phyloP scores from a whole-genome alignment of 2,888 invertebrate species.

The Drosophila affinis region DNA sequence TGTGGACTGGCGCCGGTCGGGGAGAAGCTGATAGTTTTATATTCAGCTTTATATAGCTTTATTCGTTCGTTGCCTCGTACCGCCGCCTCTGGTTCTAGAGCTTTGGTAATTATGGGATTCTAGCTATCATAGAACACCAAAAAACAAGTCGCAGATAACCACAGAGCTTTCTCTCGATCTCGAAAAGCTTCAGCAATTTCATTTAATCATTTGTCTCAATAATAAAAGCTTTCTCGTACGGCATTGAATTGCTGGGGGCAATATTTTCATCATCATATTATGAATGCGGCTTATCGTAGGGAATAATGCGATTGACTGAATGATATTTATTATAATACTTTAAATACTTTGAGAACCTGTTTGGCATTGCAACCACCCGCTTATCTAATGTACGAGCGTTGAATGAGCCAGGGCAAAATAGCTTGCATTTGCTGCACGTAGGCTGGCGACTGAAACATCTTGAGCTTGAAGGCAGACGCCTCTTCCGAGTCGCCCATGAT shows the following conservation, averaged over 20 bases:
- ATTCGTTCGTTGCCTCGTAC: too few species aligned
- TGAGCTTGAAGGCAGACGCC: constrained; percentile 66
- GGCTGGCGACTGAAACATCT: constrained; percentile 69
- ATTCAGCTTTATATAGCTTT: background rate
- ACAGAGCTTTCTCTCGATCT: constrained; percentile 1
- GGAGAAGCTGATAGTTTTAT: constrained; percentile 14
- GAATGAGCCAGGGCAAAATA: constrained; percentile 79
- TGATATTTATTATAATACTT: constrained; percentile 2
- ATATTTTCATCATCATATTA: background rate
- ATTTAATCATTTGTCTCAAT: background rate
- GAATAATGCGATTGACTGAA: background rate
- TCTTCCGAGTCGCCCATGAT: constrained; percentile 63
- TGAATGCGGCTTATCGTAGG: background rate
- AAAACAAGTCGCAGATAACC: background rate
- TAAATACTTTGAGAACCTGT: constrained; percentile 11
- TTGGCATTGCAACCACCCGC: background rate
- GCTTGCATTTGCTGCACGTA: constrained; percentile 74
- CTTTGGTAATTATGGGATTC: constrained; percentile 1
- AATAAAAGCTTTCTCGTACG: background rate
- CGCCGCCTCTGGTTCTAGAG: background rate
- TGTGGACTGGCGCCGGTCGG: constrained; percentile 6
- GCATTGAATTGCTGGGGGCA: too few species aligned
- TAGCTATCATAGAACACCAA: background rate
- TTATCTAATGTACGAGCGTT: constrained; percentile 61
- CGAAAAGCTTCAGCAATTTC: constrained; percentile 1